A percentile compares a stretch with the other conserved stretches of the same genome.
phyloP scores from a whole-genome alignment of 1,140 invertebrate species.

The Ganaspis sp. region DNA sequence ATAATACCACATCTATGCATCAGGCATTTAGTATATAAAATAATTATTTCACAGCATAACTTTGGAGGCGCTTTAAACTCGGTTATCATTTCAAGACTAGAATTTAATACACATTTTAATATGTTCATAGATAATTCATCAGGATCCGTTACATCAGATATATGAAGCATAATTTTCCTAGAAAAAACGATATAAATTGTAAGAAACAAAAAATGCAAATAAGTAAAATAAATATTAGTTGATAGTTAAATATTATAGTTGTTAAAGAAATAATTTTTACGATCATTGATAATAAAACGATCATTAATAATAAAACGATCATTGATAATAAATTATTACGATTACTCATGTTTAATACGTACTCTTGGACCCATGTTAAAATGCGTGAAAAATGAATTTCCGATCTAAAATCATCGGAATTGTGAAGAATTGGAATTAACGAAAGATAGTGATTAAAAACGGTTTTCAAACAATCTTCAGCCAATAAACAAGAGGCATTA shows the following conservation, averaged over 20 bases:
- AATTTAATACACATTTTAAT: conserved; percentile 51
- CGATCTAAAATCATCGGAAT: conserved; percentile 41
- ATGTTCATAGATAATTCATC: conserved; percentile 42
- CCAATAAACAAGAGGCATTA: neutral
- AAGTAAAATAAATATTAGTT: too few species aligned
- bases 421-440: conserved; percentile 45
- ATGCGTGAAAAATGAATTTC: conserved; percentile 44
- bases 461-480: conserved; percentile 35
- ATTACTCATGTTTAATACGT: too few species aligned
- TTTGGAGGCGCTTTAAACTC: conserved; percentile 47
- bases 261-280: too few species aligned
- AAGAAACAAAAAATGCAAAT: neutral
- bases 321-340: too few species aligned
- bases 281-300: too few species aligned
- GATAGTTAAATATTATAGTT: too few species aligned
- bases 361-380: conserved; percentile 51
- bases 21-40: conserved; percentile 52
- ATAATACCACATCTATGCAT: conserved; percentile 42
- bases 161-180: conserved; percentile 47
- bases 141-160: conserved; percentile 34
- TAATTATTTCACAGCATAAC: conserved; percentile 54
- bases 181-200: conserved; percentile 32
- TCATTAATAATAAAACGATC: too few species aligned
- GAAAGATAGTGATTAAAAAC: conserved; percentile 52
- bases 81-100: conserved; percentile 42